phyloP scores from a whole-genome alignment of 2,113 vertebrate species.

The Vanacampus margaritifer region DNA sequence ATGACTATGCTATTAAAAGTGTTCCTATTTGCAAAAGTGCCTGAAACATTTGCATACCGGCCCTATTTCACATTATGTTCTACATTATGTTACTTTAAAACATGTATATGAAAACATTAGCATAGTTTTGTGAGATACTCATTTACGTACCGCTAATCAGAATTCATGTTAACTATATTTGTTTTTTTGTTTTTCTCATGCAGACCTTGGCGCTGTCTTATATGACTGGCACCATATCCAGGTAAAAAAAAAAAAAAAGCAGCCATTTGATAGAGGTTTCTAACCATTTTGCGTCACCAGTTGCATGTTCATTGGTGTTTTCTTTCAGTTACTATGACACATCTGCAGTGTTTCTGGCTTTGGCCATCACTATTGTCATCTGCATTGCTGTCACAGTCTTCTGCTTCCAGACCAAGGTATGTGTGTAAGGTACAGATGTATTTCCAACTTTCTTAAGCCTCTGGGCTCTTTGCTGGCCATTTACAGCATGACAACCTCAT shows the following conservation, averaged over 20 bases:
- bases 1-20: neutral
- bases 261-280: rapidly evolving
- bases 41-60: neutral
- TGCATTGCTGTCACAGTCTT: conserved; percentile 89
- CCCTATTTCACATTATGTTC: neutral
- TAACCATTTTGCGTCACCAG: neutral
- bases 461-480: neutral
- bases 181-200: neutral
- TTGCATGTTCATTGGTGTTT: conserved; percentile 12
- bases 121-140: no score
- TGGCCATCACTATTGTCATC: conserved; percentile 88
- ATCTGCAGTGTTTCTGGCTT: conserved; percentile 82
- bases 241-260: conserved; percentile 62
- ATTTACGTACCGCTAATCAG: no score
- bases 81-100: neutral
- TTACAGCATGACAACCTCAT: no score
- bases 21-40: neutral
- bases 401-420: conserved; percentile 98
- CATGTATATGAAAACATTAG: neutral
- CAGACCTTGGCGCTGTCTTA: conserved; percentile 92
- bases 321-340: conserved; percentile 77
- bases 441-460: no score
- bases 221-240: conserved; percentile 89
- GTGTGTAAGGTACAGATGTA: no score
- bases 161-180: no score